These are phyloP conservation scores for Phainopepla nitens DNA, from an alignment of 2,113 vertebrate species.

Conservation along the genomic window DNA sequence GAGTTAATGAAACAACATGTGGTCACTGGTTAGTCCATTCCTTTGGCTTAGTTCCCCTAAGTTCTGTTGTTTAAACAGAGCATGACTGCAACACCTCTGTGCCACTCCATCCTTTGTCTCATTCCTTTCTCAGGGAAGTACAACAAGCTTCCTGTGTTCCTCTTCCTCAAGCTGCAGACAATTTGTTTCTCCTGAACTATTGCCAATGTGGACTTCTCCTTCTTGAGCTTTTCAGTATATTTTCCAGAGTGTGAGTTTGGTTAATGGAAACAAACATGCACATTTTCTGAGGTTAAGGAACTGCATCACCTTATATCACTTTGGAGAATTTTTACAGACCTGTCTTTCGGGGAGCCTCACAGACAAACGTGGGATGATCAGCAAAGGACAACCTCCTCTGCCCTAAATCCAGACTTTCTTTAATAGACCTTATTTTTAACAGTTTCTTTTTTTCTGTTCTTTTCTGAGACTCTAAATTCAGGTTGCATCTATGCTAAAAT, in stretches of 20 bases:
- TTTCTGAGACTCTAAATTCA: background rate
- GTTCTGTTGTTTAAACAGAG: background rate
- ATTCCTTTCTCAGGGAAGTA: background rate
- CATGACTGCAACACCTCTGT: background rate
- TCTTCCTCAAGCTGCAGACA: background rate
- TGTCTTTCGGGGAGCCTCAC: background rate
- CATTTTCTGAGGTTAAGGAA: background rate
- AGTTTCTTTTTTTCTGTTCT: background rate
- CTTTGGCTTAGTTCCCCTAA: background rate
- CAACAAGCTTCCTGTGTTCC: background rate
- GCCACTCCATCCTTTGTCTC: background rate
- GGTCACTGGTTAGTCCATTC: background rate
- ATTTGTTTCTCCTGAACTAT: background rate
- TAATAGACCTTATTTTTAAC: background rate
- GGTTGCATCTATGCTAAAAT: background rate
- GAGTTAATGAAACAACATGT: background rate
- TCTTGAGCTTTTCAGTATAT: background rate
- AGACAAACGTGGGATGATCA: accelerated
- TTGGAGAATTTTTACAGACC: background rate
- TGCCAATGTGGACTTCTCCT: background rate
- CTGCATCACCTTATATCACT: accelerated
- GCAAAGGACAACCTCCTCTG: background rate
- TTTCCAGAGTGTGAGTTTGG: background rate
- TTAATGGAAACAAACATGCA: background rate
- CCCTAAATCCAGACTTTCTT: background rate